Evolutionary conservation across 2,113 vertebrate genomes (phyloP), one percentile per base, ranked within the genome.

Genomic region (Orycteropus afer): DNA sequence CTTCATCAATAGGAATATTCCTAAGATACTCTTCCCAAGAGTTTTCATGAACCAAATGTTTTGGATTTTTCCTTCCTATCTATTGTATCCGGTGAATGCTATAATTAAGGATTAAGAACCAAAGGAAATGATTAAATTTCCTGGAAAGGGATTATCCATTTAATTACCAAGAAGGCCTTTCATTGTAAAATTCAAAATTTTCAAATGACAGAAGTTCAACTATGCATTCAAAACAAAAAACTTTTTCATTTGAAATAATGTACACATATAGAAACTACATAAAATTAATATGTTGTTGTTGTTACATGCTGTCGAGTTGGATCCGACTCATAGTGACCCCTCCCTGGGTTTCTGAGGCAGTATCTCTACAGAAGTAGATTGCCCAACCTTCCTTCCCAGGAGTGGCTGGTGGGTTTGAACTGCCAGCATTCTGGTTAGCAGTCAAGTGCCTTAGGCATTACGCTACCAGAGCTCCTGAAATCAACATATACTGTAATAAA

Each of bases 121-220:
- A 95, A 92, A 93, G 90, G 77, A 96, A 93, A 92, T 95, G 86
- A 92, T 93, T 80, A 89, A 84, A 45, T 90, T 95, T 95, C 95
- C 94, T 88, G 88, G 94, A 97, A 96, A 93, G 53, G 86, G 87
- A 95, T 84, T 81, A 96, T 69, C 57, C 87, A 22, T 53, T 92
- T 95, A 96, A 96, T 96, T 96, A 93, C 34, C 32, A 94, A 89
- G 61, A 95, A 95, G 76, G 37, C 3, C 69, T 7, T 65, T 93
- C 53, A 57, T 92, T 89, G n/a, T 79, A 86, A 93, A 96, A 87
- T 74, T 69, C 81, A 90, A 92, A 87, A 63, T 77, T 65, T 71
- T 59, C 45, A 92, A 42, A 87, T 45, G 59, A 63, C n/a, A 86
- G 63, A 71, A 77, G 63, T 17, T 86, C n/a, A 53, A n/a, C 49